Conservation (phyloP, 1,140 invertebrate species). For the Spodoptera frugiperda region DNA sequence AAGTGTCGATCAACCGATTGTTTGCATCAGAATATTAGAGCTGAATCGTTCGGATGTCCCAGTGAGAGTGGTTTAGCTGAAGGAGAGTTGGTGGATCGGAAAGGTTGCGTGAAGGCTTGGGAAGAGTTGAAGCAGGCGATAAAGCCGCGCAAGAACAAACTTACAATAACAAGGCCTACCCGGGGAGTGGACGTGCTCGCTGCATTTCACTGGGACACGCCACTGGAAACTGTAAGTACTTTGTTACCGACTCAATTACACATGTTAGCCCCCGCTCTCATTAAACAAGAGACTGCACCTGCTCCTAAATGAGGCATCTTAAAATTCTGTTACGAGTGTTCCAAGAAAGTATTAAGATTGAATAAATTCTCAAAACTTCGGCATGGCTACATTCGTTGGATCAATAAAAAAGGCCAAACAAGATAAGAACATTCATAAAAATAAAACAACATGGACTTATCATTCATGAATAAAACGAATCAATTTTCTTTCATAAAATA, state of each 20-base stretch:
- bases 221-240: conserved; percentile 61
- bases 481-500: no score
- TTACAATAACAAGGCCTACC: conserved; percentile 54
- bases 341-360: no score
- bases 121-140: conserved; percentile 59
- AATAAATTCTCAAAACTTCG: no score
- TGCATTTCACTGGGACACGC: conserved; percentile 62
- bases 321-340: no score
- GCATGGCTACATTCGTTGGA: no score
- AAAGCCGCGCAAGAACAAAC: conserved; percentile 56
- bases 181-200: conserved; percentile 53
- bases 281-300: no score
- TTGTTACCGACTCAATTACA: not conserved
- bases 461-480: no score
- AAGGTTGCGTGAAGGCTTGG: conserved; percentile 52
- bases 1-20: conserved; percentile 60
- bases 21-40: conserved; percentile 44
- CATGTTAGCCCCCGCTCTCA: no score
- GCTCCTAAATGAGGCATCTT: no score
- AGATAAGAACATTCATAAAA: no score
- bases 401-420: no score
- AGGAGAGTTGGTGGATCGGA: not conserved
- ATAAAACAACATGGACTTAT: no score
- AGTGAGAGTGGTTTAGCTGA: conserved; percentile 42
- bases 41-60: conserved; percentile 49